phyloP scores from a whole-genome alignment of 2,888 invertebrate genomes.

The Hypolimnas misippus region DNA sequence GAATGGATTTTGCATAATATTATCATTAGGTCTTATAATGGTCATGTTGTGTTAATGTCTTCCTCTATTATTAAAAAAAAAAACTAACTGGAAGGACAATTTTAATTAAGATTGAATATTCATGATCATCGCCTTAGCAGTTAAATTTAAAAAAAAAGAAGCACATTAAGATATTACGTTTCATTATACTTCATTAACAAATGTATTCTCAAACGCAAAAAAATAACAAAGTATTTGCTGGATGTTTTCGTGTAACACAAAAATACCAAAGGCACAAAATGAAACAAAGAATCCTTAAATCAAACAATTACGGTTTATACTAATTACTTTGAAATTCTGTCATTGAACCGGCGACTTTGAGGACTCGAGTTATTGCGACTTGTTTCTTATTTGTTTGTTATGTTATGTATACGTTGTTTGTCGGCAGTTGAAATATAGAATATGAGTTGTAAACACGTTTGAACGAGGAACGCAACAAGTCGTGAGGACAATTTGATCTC shows the following conservation, averaged over 20 bases:
- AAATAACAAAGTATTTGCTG: neutral
- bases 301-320: conserved; percentile 29
- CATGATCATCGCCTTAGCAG: neutral
- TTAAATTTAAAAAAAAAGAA: conserved; percentile 2
- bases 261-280: neutral
- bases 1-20: neutral
- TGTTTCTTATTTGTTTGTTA: conserved; percentile 42
- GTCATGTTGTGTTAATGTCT: neutral
- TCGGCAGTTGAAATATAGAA: neutral
- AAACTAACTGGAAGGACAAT: neutral
- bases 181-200: neutral
- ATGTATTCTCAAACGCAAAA: no score
- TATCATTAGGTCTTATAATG: neutral
- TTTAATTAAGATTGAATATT: conserved; percentile 1
- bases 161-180: neutral
- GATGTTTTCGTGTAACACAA: neutral
- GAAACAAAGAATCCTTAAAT: conserved; percentile 30
- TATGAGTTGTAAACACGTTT: conserved; percentile 58
- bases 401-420: conserved; percentile 28
- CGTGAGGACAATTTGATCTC: conserved; percentile 50
- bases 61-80: neutral
- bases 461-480: conserved; percentile 68
- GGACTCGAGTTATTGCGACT: conserved; percentile 18
- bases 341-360: conserved; percentile 30
- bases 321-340: conserved; percentile 23